Conservation (phyloP, 2,888 invertebrate genomes). For the Steinernema hermaphroditum region DNA sequence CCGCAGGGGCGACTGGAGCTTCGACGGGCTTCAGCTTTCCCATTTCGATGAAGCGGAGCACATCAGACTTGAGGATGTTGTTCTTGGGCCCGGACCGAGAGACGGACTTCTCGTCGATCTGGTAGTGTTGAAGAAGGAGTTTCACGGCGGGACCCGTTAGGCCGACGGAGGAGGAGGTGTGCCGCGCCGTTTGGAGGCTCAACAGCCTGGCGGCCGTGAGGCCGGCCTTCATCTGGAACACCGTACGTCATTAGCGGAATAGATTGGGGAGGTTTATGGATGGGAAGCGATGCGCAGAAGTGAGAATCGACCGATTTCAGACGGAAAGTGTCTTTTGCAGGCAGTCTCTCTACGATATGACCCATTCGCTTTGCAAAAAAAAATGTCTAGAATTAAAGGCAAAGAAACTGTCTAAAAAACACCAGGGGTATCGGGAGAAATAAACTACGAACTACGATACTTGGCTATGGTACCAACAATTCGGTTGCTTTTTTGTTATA, state of each 20-base stretch:
- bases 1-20: slow-evolving; percentile 4
- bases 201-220: slow-evolving; percentile 17
- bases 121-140: slow-evolving; percentile 73
- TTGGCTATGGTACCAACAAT: too few relatives aligned
- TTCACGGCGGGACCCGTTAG: slow-evolving; percentile 73
- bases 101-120: slow-evolving; percentile 69
- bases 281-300: not conserved
- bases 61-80: slow-evolving; percentile 71
- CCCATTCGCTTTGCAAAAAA: not conserved
- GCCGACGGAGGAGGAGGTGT: not conserved
- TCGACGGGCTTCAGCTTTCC: slow-evolving; percentile 49
- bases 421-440: not conserved
- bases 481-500: too few relatives aligned
- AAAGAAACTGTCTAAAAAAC: not conserved
- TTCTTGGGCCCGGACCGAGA: slow-evolving; percentile 73
- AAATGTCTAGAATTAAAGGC: not conserved
- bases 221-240: slow-evolving; percentile 9
- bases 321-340: too few relatives aligned
- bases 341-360: too few relatives aligned
- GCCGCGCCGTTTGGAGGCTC: not conserved
- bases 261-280: not conserved
- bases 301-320: not conserved
- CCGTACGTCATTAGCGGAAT: not conserved
- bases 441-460: too few relatives aligned
- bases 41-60: slow-evolving; percentile 49